These are phyloP conservation scores for Ceratoteleas bidentatus DNA, from an alignment of 1,140 invertebrate species.

Conservation along the genomic window DNA sequence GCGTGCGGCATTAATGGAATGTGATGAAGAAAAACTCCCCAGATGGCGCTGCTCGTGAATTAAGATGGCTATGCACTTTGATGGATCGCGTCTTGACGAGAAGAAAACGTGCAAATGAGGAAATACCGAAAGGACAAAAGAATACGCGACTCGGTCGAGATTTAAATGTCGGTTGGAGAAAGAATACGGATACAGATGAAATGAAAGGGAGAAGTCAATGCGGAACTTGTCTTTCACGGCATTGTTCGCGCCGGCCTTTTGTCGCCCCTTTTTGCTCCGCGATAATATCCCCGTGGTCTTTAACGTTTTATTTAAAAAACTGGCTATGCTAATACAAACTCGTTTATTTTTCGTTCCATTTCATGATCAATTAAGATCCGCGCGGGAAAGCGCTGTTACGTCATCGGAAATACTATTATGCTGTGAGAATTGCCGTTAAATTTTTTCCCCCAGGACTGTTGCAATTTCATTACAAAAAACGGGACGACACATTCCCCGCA, in stretches of 20 bases:
- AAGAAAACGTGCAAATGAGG: slow-evolving; percentile 4
- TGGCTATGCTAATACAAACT: not conserved
- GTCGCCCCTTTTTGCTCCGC: not conserved
- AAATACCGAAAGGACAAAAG: slow-evolving; percentile 17
- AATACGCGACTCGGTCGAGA: slow-evolving; percentile 3
- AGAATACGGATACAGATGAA: slow-evolving; percentile 21
- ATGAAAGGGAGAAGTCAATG: slow-evolving; percentile 7
- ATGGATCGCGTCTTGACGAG: slow-evolving; percentile 2
- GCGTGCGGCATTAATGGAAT: too few relatives aligned
- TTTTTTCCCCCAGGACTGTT: not conserved
- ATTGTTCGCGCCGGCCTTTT: slow-evolving; percentile 3
- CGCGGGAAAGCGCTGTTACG: not conserved
- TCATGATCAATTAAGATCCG: slow-evolving; percentile 2
- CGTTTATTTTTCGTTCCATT: slow-evolving; percentile 2
- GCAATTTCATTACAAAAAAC: too few relatives aligned
- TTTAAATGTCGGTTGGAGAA: slow-evolving; percentile 22
- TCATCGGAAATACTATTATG: not conserved
- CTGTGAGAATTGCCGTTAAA: not conserved
- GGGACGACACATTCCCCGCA: too few relatives aligned
- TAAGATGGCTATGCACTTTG: not conserved
- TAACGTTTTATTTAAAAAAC: slow-evolving; percentile 3
- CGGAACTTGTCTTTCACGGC: slow-evolving; percentile 5
- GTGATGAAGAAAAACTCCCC: too few relatives aligned
- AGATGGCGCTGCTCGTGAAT: not conserved
- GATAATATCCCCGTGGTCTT: slow-evolving; percentile 1